Evolutionary conservation across 2,113 vertebrate species (phyloP).

Genomic region (Copsychus sechellarum): DNA sequence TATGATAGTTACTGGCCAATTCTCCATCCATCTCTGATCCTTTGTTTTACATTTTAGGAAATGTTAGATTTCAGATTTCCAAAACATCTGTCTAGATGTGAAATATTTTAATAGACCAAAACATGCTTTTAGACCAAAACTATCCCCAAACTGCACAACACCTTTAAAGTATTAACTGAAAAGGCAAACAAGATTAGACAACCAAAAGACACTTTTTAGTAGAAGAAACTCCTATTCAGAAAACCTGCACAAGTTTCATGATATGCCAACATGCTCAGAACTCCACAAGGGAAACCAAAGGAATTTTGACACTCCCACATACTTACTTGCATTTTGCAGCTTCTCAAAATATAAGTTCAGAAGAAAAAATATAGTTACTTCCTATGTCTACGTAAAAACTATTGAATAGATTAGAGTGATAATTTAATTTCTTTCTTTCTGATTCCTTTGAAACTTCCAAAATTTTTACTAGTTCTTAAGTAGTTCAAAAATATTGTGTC

Average conservation of each 20-base stretch:
- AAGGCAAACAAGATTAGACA: not conserved
- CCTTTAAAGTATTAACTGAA: not conserved
- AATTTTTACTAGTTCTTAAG: not conserved
- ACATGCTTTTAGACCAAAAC: not conserved
- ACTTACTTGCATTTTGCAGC: not conserved
- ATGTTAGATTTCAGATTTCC: not conserved
- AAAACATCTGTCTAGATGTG: not conserved
- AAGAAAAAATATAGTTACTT: not conserved
- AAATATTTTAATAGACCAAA: not conserved
- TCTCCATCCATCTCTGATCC: not conserved
- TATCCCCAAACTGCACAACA: not conserved
- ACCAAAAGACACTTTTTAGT: not conserved
- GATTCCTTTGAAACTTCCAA: not conserved
- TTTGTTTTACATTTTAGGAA: not conserved
- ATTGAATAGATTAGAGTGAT: not conserved
- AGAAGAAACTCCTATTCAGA: not conserved
- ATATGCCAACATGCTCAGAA: not conserved
- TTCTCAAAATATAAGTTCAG: not conserved
- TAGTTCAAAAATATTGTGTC: not conserved
- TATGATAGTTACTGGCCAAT: not conserved
- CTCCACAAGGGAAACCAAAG: not conserved
- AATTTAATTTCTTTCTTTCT: not conserved
- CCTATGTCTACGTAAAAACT: not conserved
- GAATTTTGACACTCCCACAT: not conserved
- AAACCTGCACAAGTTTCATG: not conserved